phyloP scores from a whole-genome alignment of 1,140 invertebrate genomes.

The Tyrophagus putrescentiae region DNA sequence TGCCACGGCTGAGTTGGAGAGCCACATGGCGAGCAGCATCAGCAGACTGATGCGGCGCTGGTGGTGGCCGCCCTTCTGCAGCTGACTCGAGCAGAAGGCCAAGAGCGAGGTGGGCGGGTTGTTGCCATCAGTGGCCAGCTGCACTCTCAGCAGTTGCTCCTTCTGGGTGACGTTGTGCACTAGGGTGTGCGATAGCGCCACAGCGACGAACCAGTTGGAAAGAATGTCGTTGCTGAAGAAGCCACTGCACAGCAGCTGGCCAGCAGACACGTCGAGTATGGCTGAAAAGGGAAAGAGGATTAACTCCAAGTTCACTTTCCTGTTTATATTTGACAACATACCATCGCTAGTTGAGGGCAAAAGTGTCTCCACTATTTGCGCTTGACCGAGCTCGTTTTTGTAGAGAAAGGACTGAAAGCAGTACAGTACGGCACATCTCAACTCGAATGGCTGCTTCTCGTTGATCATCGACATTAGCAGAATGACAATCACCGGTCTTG shows the following conservation, averaged over 20 bases:
- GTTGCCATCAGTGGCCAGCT: conserved; percentile 69
- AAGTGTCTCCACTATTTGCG: conserved; percentile 72
- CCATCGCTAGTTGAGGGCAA: conserved; percentile 64
- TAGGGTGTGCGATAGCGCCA: conserved; percentile 76
- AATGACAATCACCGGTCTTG: conserved; percentile 78
- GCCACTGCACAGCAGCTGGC: conserved; percentile 84
- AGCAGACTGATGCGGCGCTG: conserved; percentile 81
- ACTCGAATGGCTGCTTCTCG: conserved; percentile 81
- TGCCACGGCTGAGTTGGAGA: conserved; percentile 62
- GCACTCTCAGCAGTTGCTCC: conserved; percentile 77
- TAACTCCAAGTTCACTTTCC: background rate
- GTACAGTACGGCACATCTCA: conserved; percentile 87
- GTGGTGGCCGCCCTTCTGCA: conserved; percentile 66
- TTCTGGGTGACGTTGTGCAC: conserved; percentile 75
- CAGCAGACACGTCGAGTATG: conserved; percentile 40
- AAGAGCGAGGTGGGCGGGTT: conserved; percentile 69
- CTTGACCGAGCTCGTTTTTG: conserved; percentile 77
- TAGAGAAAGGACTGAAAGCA: conserved; percentile 92
- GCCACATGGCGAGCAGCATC: conserved; percentile 78
- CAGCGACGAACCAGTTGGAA: conserved; percentile 94
- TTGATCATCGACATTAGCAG: conserved; percentile 97
- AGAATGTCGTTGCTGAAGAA: conserved; percentile 74
- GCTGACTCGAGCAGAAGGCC: conserved; percentile 63
- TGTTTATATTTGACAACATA: conserved; percentile 29
- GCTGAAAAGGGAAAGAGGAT: conserved; percentile 29